These are phyloP conservation scores for Conus ventricosus DNA, from an alignment of 1,140 invertebrate species.

Conservation along the genomic window DNA sequence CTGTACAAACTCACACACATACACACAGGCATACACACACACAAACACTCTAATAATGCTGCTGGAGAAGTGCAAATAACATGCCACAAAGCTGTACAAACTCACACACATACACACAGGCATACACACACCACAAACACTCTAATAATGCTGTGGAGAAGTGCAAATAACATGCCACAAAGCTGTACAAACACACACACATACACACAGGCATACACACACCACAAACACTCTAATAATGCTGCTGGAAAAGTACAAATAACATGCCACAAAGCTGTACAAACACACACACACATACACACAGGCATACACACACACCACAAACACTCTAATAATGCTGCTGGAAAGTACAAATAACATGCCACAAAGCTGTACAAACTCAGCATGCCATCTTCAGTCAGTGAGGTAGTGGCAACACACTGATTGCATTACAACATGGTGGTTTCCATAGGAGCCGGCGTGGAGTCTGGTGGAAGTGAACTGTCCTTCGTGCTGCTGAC, in stretches of 20 bases:
- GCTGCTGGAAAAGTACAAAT: too few relatives aligned
- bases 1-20: not conserved
- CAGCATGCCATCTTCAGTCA: too few relatives aligned
- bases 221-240: not conserved
- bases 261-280: not conserved
- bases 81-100: not conserved
- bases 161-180: not conserved
- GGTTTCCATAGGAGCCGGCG: too few relatives aligned
- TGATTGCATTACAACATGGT: too few relatives aligned
- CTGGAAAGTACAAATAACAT: not conserved
- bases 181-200: not conserved
- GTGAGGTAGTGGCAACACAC: too few relatives aligned
- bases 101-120: not conserved
- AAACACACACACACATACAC: not conserved
- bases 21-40: constrained; percentile 4
- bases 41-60: not conserved
- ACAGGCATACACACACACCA: not conserved
- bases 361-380: too few relatives aligned
- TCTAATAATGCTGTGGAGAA: not conserved
- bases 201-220: constrained; percentile 3
- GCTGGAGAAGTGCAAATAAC: too few relatives aligned
- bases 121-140: not conserved
- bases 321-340: not conserved
- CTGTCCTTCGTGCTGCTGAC: too few relatives aligned
- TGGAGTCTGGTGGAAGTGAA: too few relatives aligned